Evolutionary conservation across 2,113 vertebrate species (phyloP).

Genomic region (Nibea albiflora): DNA sequence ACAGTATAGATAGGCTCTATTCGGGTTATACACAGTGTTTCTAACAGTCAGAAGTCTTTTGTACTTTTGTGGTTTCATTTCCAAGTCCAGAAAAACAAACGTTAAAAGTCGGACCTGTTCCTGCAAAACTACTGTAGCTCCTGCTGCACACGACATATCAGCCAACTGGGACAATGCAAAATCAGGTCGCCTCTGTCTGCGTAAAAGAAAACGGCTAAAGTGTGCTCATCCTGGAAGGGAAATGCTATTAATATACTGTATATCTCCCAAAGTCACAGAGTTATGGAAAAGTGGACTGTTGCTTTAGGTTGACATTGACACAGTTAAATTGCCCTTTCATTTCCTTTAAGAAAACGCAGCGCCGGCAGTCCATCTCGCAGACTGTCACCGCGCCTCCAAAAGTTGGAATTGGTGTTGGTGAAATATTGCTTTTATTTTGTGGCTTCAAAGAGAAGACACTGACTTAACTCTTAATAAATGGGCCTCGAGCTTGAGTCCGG

Average conservation of each 20-base stretch:
- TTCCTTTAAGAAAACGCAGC: constrained; percentile 56
- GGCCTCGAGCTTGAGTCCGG: background rate
- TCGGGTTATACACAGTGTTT: background rate
- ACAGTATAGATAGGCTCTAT: background rate
- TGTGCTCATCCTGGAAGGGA: constrained; percentile 81
- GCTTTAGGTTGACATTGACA: constrained; percentile 83
- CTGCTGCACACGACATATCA: constrained; percentile 47
- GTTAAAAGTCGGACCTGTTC: background rate
- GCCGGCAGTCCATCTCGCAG: constrained; percentile 7
- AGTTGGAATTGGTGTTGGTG: constrained; percentile 5
- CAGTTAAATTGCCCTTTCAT: constrained; percentile 75
- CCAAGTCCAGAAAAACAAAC: background rate
- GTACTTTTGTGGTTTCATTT: background rate
- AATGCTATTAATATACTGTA: constrained; percentile 82
- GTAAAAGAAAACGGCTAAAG: constrained; percentile 73
- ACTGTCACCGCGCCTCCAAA: background rate
- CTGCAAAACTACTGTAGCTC: constrained; percentile 35
- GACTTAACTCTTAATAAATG: constrained; percentile 30
- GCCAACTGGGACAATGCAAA: constrained; percentile 81
- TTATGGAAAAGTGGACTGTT: constrained; percentile 69
- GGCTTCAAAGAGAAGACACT: constrained; percentile 13
- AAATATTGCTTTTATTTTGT: constrained; percentile 43
- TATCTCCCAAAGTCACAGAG: constrained; percentile 83
- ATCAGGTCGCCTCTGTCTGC: constrained; percentile 83
- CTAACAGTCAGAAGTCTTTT: background rate